These are phyloP conservation scores for Bolborhynchus lineola DNA, from an alignment of 2,113 vertebrate genomes.

Conservation along the genomic window DNA sequence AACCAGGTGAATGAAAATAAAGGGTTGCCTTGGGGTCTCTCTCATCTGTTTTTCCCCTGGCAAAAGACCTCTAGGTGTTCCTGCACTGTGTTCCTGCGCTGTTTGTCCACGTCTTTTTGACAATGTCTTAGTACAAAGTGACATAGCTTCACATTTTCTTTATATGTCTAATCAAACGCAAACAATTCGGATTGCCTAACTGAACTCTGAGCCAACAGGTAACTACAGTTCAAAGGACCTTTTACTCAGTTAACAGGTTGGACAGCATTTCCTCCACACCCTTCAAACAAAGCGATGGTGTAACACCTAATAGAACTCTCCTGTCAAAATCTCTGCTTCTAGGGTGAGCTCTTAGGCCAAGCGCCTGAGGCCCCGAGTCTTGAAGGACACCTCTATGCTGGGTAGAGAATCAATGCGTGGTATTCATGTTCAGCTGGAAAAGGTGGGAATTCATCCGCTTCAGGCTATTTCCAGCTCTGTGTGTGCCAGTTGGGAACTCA, in stretches of 20 bases:
- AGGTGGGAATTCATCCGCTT: neutral
- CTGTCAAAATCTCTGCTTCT: constrained; percentile 12
- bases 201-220: constrained; percentile 42
- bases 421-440: neutral
- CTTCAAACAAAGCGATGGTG: constrained; percentile 35
- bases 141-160: constrained; percentile 36
- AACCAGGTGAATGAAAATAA: neutral
- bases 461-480: neutral
- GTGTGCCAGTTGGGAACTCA: neutral
- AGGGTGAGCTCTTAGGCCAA: neutral
- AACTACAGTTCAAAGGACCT: constrained; percentile 55
- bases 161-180: constrained; percentile 53
- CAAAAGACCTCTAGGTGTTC: neutral
- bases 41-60: neutral
- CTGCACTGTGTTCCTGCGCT: neutral
- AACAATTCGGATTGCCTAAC: constrained; percentile 62
- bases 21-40: neutral
- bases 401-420: neutral
- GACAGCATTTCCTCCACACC: constrained; percentile 43
- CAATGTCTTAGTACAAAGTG: constrained; percentile 22
- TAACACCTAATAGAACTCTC: constrained; percentile 28
- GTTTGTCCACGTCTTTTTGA: neutral
- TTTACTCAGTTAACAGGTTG: constrained; percentile 45
- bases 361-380: neutral
- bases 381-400: neutral